These are phyloP conservation scores for Oncorhynchus mykiss DNA, from an alignment of 2,113 vertebrate genomes.

Conservation along the genomic window DNA sequence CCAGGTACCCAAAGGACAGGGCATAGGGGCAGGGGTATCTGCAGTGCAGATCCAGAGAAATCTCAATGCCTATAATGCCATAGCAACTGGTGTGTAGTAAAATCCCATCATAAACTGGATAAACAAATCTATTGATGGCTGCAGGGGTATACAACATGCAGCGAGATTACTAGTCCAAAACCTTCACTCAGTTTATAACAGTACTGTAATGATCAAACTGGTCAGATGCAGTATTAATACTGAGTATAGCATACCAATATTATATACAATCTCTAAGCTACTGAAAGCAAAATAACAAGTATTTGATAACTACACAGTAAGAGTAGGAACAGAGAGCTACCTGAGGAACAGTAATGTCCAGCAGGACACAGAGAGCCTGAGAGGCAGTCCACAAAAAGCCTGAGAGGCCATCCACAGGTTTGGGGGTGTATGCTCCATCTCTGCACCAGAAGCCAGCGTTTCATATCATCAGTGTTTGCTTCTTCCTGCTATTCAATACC, in stretches of 20 bases:
- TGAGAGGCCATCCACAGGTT: constrained; percentile 74
- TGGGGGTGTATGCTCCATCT: constrained; percentile 68
- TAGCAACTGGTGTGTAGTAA: constrained; percentile 11
- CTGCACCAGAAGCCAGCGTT: constrained; percentile 85
- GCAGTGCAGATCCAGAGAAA: constrained; percentile 7
- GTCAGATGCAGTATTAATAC: too few species aligned
- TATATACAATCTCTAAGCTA: too few species aligned
- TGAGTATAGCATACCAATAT: constrained; percentile 19
- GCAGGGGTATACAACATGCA: neutral
- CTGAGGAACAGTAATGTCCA: constrained; percentile 84
- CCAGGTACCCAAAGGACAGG: constrained; percentile 82
- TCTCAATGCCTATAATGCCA: neutral
- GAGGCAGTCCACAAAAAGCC: constrained; percentile 75
- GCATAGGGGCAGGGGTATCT: constrained; percentile 74
- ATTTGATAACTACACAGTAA: neutral
- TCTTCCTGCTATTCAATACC: neutral
- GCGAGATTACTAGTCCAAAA: neutral
- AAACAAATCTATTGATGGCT: neutral
- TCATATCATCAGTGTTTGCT: constrained; percentile 31
- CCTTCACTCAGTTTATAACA: too few species aligned
- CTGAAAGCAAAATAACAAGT: neutral
- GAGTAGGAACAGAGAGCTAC: constrained; percentile 55
- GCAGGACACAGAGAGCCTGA: constrained; percentile 78
- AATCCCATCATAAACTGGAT: neutral
- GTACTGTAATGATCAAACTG: too few species aligned